Percentiles rank a stretch among this genome's conserved stretches.
Evolutionary conservation across 2,113 vertebrate genomes (phyloP).

Genomic region (Todiramphus saurophagus): DNA sequence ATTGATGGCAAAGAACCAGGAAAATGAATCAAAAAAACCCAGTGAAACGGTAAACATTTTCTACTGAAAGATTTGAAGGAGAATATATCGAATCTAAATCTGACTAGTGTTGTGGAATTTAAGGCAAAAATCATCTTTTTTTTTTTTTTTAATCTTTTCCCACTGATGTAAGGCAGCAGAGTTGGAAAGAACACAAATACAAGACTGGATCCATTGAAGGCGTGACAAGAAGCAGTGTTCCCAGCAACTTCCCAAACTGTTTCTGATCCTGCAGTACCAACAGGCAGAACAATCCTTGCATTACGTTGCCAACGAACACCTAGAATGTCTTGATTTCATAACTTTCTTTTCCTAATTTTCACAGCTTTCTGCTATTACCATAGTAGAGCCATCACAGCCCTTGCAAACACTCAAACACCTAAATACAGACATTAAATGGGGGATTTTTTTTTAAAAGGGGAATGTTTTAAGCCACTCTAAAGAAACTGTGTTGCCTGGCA

Average conservation of each 20-base stretch:
- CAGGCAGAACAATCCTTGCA: slow-evolving; percentile 61
- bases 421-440: slow-evolving; percentile 47
- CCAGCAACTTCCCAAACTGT: slow-evolving; percentile 71
- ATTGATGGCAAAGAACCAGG: slow-evolving; percentile 41
- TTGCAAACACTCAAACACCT: slow-evolving; percentile 67
- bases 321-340: slow-evolving; percentile 72
- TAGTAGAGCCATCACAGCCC: slow-evolving; percentile 71
- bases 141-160: background rate
- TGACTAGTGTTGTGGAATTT: slow-evolving; percentile 55
- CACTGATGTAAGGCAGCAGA: slow-evolving; percentile 65
- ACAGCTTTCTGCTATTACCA: slow-evolving; percentile 69
- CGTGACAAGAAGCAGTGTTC: slow-evolving; percentile 72
- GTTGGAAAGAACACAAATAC: slow-evolving; percentile 70
- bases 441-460: slow-evolving; percentile 43
- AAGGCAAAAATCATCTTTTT: slow-evolving; percentile 30
- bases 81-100: slow-evolving; percentile 57
- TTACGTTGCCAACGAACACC: slow-evolving; percentile 73
- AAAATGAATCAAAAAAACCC: slow-evolving; percentile 33
- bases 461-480: slow-evolving; percentile 37
- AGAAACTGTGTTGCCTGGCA: slow-evolving; percentile 20
- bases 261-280: slow-evolving; percentile 76
- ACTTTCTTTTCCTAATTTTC: background rate
- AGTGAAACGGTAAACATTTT: slow-evolving; percentile 49
- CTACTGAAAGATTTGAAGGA: slow-evolving; percentile 22
- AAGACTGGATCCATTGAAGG: slow-evolving; percentile 73